Evolutionary conservation across 1,140 invertebrate genomes (phyloP), one percentile per base, ranked within the genome.

Genomic region (Dermatophagoides farinae): DNA sequence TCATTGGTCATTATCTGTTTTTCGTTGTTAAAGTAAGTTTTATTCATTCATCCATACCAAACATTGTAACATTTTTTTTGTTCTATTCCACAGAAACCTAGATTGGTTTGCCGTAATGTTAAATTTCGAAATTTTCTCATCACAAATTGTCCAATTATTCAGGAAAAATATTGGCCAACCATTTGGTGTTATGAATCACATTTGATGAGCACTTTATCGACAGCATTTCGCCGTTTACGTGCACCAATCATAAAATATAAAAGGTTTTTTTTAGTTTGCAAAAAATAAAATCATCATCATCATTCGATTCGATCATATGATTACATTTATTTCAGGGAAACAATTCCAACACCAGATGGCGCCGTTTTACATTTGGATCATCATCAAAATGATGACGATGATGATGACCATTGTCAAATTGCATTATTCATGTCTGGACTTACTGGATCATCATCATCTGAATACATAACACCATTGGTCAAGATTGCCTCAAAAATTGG

Each of bases 321-420:
- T n/a, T 38, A 53, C 12, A 51, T 51, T 20, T 67, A 62, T 57
- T 64, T 9, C 58, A 85, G 86, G 64, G 82, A 89, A 75, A 78
- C 88, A 59, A 68, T 90, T 55, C 71, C 73, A 23, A 70, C 88
- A 47, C 76, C 79, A 49, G 87, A 90, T 74, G 86, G 85, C 16
- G 88, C 86, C 5, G 78, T 86, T 71, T 79, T 90, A 18, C 83
- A 82, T 5, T 71, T 91, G 49, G 86, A 91, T 73, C 89, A 85
- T 85, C 63, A 63, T 16, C 67, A 66, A 20, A 39, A 41, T 11
- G 53, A 18, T 55, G 38, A 50, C 1, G 5, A 44, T 66, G 2
- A 50, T 50, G 47, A 50, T 50, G 47, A 14, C n/a, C n/a, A n/a
- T n/a, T n/a, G n/a, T 20, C 22, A 51, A 47, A 79, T 85, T 57